Evolutionary conservation across 53 echinoderm and acorn worm species (phyloP).

Genomic region (Antedon mediterranea): DNA sequence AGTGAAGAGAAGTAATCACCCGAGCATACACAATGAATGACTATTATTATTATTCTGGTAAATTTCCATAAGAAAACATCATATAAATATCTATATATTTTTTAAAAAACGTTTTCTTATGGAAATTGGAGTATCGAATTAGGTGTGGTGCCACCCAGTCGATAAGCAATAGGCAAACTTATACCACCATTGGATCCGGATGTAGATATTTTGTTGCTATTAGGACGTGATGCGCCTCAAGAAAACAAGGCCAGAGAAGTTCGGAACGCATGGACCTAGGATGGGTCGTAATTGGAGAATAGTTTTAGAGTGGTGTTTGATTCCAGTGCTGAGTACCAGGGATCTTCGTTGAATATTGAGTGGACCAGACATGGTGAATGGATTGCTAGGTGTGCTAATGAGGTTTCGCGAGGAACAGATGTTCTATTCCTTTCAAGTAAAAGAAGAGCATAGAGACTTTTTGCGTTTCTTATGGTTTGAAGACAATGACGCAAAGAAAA

Average conservation of each 20-base stretch:
- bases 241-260: not conserved
- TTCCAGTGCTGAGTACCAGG: not conserved
- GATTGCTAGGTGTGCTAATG: not conserved
- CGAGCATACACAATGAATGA: too few relatives aligned
- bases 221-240: not conserved
- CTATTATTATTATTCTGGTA: too few relatives aligned
- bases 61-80: too few relatives aligned
- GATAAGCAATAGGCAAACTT: constrained; percentile 13
- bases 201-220: constrained; percentile 22
- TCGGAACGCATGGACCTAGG: too few relatives aligned
- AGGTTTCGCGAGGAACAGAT: constrained; percentile 8
- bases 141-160: too few relatives aligned
- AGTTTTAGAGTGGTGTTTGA: not conserved
- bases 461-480: constrained; percentile 23
- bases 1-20: too few relatives aligned
- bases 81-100: too few relatives aligned
- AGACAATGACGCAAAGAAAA: constrained; percentile 12
- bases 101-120: too few relatives aligned
- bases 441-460: constrained; percentile 27
- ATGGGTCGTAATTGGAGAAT: not conserved
- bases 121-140: too few relatives aligned
- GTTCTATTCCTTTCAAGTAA: constrained; percentile 28
- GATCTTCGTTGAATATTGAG: not conserved
- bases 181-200: constrained; percentile 16
- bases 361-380: not conserved